These are phyloP conservation scores for Peromyscus nudipes DNA, from an alignment of 2,797 vertebrate species.

Conservation along the genomic window DNA sequence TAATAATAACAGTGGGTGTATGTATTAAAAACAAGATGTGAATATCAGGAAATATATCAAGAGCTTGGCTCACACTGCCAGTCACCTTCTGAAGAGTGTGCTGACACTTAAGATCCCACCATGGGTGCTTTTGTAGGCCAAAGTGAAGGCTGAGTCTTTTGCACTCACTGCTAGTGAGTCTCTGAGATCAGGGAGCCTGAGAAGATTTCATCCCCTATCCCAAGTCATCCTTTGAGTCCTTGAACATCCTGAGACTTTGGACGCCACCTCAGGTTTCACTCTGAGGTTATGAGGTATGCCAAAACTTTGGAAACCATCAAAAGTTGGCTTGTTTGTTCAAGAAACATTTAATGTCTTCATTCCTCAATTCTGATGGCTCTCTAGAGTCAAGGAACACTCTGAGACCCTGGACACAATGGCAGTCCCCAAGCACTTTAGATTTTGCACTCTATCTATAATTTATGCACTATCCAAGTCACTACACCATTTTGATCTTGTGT, in stretches of 20 bases:
- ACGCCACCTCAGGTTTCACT: fast-evolving
- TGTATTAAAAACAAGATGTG: not conserved
- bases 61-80: not conserved
- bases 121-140: not conserved
- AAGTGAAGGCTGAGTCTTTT: not conserved
- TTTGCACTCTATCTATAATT: not conserved
- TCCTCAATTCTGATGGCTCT: not conserved
- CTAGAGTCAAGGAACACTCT: not conserved
- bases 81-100: not conserved
- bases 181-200: too few relatives aligned
- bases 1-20: not conserved
- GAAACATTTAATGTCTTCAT: not conserved
- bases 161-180: not conserved
- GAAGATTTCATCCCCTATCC: not conserved
- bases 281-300: not conserved
- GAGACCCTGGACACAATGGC: not conserved
- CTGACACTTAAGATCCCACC: too few relatives aligned
- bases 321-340: not conserved
- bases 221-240: not conserved
- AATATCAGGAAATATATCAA: not conserved
- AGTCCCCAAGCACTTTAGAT: not conserved
- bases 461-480: not conserved
- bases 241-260: too few relatives aligned
- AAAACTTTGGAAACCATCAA: not conserved
- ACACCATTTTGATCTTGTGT: not conserved